Evolutionary conservation across 2,888 invertebrate genomes (phyloP).

Genomic region (Conus canariensis): DNA sequence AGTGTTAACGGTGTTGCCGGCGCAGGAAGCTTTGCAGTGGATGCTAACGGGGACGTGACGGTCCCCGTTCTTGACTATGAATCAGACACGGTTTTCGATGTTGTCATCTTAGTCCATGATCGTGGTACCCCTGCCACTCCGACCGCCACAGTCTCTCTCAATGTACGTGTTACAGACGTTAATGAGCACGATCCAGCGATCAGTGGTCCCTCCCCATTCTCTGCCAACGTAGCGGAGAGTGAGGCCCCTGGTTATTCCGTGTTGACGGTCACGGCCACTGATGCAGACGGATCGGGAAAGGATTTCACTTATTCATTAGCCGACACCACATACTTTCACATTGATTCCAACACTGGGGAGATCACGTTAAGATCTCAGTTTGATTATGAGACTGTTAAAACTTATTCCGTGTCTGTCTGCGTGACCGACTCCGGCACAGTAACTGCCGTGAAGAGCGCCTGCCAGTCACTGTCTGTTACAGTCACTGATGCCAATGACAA

Average conservation of each 20-base stretch:
- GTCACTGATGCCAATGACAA: constrained; percentile 69
- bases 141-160: constrained; percentile 39
- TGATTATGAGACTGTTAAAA: constrained; percentile 45
- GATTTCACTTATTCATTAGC: constrained; percentile 56
- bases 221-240: constrained; percentile 52
- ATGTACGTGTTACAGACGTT: constrained; percentile 63
- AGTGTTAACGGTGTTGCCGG: constrained; percentile 56
- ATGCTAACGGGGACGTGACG: constrained; percentile 54
- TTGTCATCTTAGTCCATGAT: constrained; percentile 58
- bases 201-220: constrained; percentile 43
- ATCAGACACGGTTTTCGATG: constrained; percentile 48
- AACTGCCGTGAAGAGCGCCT: constrained; percentile 43
- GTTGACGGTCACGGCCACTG: constrained; percentile 58
- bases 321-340: constrained; percentile 48
- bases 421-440: constrained; percentile 51
- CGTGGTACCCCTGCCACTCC: constrained; percentile 44
- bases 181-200: constrained; percentile 69
- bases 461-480: constrained; percentile 58
- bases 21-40: constrained; percentile 51
- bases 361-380: constrained; percentile 47
- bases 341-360: constrained; percentile 52
- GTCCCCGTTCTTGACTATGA: constrained; percentile 67
- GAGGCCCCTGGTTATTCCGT: constrained; percentile 52
- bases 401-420: constrained; percentile 47
- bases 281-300: constrained; percentile 57